These are phyloP conservation scores for Promerops cafer DNA, from an alignment of 2,113 vertebrate species.

Conservation along the genomic window DNA sequence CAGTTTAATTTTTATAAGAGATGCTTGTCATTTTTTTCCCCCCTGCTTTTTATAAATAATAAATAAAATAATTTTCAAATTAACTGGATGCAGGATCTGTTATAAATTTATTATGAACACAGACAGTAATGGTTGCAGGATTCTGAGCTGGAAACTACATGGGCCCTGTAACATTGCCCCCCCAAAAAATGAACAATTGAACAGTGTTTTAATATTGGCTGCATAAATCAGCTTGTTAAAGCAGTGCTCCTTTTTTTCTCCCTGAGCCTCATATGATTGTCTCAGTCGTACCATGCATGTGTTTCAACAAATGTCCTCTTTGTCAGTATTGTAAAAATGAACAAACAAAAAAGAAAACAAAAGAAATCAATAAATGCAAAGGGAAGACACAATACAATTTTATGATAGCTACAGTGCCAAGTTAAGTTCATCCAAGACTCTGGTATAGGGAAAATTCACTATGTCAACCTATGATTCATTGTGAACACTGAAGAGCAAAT, in stretches of 20 bases:
- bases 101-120: neutral
- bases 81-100: neutral
- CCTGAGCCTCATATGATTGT: neutral
- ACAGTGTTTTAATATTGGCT: neutral
- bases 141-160: neutral
- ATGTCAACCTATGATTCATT: neutral
- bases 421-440: neutral
- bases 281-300: neutral
- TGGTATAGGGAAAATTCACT: neutral
- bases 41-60: neutral
- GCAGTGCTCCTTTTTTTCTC: neutral
- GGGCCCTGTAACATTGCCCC: neutral
- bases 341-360: neutral
- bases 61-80: neutral
- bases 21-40: rapidly evolving
- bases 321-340: neutral
- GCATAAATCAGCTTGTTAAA: neutral
- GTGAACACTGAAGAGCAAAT: neutral
- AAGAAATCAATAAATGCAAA: neutral
- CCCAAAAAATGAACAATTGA: neutral
- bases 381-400: neutral
- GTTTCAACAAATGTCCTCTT: neutral
- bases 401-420: neutral
- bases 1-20: neutral
- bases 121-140: neutral